Evolutionary conservation across 2,797 vertebrate genomes (phyloP).

Genomic region (Natrix natrix): DNA sequence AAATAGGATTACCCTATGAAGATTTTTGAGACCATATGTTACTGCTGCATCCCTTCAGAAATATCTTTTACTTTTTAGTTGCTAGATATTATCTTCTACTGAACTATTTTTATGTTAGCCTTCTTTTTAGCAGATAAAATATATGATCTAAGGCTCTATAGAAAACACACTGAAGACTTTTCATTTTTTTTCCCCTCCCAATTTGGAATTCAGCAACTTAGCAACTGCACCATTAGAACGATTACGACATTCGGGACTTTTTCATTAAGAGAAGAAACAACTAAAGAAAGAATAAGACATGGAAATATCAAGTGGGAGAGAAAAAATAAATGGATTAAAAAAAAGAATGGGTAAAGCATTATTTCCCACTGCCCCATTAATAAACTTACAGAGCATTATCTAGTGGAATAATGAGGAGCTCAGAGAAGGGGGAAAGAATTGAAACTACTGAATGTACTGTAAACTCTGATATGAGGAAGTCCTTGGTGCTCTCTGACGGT

Average conservation of each 20-base stretch:
- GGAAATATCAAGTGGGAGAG: not conserved
- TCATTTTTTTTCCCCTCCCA: not conserved
- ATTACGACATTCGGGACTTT: not conserved
- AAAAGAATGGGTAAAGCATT: not conserved
- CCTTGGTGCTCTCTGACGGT: not conserved
- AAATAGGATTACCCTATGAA: not conserved
- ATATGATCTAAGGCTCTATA: not conserved
- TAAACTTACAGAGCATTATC: not conserved
- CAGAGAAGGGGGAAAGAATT: not conserved
- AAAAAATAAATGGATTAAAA: not conserved
- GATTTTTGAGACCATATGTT: not conserved
- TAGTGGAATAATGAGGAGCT: not conserved
- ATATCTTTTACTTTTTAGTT: not conserved
- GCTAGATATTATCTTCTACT: not conserved
- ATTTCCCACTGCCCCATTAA: not conserved
- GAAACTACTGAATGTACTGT: not conserved
- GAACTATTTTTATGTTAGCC: not conserved
- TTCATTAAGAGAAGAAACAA: not conserved
- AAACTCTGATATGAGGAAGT: not conserved
- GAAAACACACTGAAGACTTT: not conserved
- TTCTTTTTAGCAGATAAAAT: constrained; percentile 1
- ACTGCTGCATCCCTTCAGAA: not conserved
- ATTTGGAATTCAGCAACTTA: not conserved
- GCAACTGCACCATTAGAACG: not conserved
- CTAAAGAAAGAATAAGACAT: not conserved